Evolutionary conservation across 2,113 vertebrate species (phyloP), one percentile per base, ranked within the genome.

Genomic region (Cottus gobio): DNA sequence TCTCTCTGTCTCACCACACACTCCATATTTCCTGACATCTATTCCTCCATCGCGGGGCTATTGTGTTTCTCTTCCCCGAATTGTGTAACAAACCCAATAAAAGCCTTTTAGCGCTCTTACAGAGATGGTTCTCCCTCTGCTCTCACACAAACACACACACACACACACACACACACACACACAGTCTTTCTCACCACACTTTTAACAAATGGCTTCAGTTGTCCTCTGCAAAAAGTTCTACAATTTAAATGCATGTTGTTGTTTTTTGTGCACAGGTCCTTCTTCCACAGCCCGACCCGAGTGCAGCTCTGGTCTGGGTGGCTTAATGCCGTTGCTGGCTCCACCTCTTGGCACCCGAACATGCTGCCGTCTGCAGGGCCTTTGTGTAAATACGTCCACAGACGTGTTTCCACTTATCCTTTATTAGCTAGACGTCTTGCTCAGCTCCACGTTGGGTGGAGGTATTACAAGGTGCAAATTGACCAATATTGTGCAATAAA

Each of bases 61-160:
- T 77, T 86, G 70, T 80, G 77, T 79, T 68, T 83, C 79, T 71
- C 68, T 91, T 91, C 90, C 87, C 77, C 81, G 85, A 86, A 86
- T 42, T 64, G 58, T 52, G 28, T 20, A 54, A 76, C 63, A 82
- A 85, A 84, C 30, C 48, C 48, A 80, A 70, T 82, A 85, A 89
- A 87, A 87, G 69, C 68, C 44, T 82, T 67, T 84, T 37, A 44
- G 37, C 37, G 31, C 37, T 60, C 28, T 70, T 2, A 8, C 39
- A 28, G 42, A 11, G 50, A 69, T 36, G 34, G 9, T 56, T 24
- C 22, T 22, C n/a, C 22, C 65, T 37, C 39, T 42, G 11, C 16
- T 37, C 28, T 56, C 13, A 18, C 44, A 1, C 26, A 8, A 7
- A 4, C 62, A 67, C 58, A 63, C 54, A 60, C 52, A 57, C 62